Evolutionary conservation across 1,140 invertebrate species (phyloP), one percentile per base, ranked within the genome.

Genomic region (Adelges cooleyi): DNA sequence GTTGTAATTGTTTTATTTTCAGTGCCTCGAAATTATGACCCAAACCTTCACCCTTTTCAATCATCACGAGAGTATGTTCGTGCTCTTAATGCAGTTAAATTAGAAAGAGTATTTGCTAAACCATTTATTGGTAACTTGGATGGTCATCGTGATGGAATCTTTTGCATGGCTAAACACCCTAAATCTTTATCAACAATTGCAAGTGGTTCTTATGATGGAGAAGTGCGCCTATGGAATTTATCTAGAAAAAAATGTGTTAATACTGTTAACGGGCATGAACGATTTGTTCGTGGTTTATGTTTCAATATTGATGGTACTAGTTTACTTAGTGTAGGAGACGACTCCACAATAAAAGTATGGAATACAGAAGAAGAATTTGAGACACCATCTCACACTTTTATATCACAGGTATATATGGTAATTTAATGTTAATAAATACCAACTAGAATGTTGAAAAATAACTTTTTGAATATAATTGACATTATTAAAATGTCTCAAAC

Each of bases 21-120:
- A 97, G 91, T 95, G 68, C 89, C 87, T 2, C 81, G 94, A 69
- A 98, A 98, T 75, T 98, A 92, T 79, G 90, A 98, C 77, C 92
- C 92, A 17, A 75, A 77, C 29, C 77, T 96, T 42, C 96, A 99
- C 82, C 95, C 94, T 1, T 86, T 99, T 73, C 89, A 95, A 77
- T 79, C 80, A 10, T 78, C 82, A 2, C 79, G 95, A 68, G 96
- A 99, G 79, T 99, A 99, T 75, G 88, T 91, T 0, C 78, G 94
- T 67, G 96, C 96, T 0, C 72, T 99, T 66, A 99, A 99, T 82
- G 90, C 95, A 23, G 89, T 90, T 1, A 99, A 99, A 79, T 74
- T 99, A 54, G 95, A 98, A 70, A 78, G 87, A 70, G 85, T 99
- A 2, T 99, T 99, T 81, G 95, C 97, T 0, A 99, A 99, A 74